These are phyloP conservation scores for Disparrhopalites patrizii DNA, from an alignment of 2,888 invertebrate genomes.

Conservation along the genomic window DNA sequence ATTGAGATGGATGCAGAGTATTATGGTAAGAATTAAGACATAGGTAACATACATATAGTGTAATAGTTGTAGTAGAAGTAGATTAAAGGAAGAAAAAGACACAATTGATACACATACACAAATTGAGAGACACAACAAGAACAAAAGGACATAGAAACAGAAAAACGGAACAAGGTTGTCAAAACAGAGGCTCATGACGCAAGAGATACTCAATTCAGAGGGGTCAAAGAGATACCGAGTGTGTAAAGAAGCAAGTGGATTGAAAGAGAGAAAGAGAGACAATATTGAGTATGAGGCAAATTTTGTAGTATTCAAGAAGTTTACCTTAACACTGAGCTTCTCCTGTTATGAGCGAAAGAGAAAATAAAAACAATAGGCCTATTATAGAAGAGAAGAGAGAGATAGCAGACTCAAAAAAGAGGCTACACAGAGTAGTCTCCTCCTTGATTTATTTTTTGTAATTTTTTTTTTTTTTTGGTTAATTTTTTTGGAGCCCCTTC, in stretches of 20 bases:
- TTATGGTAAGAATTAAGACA: no score
- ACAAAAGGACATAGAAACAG: neutral
- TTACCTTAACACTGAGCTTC: slow-evolving; percentile 55
- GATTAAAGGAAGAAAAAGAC: no score
- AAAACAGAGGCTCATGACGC: slow-evolving; percentile 10
- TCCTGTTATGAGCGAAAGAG: slow-evolving; percentile 52
- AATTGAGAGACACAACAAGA: neutral
- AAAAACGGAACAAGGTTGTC: neutral
- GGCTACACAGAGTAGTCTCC: slow-evolving; percentile 17
- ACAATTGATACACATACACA: neutral
- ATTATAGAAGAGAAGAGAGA: slow-evolving; percentile 38
- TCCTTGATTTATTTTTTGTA: no score
- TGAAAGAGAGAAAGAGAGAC: no score
- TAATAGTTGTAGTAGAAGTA: no score
- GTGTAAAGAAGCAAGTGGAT: slow-evolving; percentile 18
- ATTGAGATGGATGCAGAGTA: no score
- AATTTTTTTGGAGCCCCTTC: no score
- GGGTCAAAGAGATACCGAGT: slow-evolving; percentile 5
- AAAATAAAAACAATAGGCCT: slow-evolving; percentile 49
- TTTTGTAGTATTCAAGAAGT: slow-evolving; percentile 49
- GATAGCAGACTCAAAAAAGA: slow-evolving; percentile 41
- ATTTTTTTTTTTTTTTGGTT: no score
- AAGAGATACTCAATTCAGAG: slow-evolving; percentile 19
- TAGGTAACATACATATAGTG: neutral
- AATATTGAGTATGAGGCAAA: slow-evolving; percentile 29